Conservation (phyloP, 2,113 vertebrate species). For the Ptilonorhynchus violaceus region DNA sequence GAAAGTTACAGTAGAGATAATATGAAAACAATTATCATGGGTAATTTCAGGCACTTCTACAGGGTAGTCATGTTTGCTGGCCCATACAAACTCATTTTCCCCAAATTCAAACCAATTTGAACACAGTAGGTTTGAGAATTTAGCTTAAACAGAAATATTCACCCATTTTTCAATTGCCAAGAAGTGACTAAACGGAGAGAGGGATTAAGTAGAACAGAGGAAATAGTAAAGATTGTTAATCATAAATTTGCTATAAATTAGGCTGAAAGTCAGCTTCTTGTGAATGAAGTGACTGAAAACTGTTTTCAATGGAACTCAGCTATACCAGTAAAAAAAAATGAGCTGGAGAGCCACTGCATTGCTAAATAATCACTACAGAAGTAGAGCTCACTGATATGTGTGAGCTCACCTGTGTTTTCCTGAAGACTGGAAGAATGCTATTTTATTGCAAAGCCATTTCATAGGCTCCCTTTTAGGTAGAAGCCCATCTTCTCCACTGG, state of each 20-base stretch:
- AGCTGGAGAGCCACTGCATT: not conserved
- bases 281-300: not conserved
- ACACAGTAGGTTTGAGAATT: not conserved
- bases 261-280: not conserved
- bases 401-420: not conserved
- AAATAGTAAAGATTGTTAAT: not conserved
- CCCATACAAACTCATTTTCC: not conserved
- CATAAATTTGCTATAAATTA: not conserved
- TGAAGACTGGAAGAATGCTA: not conserved
- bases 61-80: not conserved
- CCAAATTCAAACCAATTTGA: not conserved
- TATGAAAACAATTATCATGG: conserved; percentile 22
- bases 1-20: conserved; percentile 29
- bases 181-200: not conserved
- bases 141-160: not conserved
- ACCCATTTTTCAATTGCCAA: not conserved
- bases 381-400: not conserved
- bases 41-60: conserved; percentile 31
- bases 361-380: not conserved
- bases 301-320: not conserved
- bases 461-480: not conserved
- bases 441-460: not conserved
- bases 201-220: not conserved
- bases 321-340: not conserved
- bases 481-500: not conserved